These are phyloP conservation scores for Drosophila bunnanda DNA, from an alignment of 2,888 invertebrate species.

Conservation along the genomic window DNA sequence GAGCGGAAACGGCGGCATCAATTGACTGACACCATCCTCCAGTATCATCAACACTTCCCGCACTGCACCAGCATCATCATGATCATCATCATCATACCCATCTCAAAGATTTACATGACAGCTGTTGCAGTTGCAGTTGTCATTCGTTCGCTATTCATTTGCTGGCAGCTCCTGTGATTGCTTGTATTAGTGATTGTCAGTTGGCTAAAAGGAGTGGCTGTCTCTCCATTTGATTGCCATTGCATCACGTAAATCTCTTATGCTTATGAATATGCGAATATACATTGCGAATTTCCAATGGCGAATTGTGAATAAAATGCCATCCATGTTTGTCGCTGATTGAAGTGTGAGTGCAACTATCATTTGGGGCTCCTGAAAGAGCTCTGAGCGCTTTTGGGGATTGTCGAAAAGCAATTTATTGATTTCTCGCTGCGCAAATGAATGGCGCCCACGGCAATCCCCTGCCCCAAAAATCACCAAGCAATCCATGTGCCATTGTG, in stretches of 20 bases:
- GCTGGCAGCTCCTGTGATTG: conserved; percentile 62
- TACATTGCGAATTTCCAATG: conserved; percentile 16
- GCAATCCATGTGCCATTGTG: conserved; percentile 21
- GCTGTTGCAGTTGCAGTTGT: conserved; percentile 61
- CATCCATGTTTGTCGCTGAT: conserved; percentile 66
- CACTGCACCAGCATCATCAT: conserved; percentile 15
- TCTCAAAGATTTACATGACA: conserved; percentile 62
- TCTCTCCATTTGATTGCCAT: conserved; percentile 61
- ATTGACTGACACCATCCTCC: conserved; percentile 67
- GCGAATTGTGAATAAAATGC: conserved; percentile 51
- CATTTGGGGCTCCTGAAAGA: neutral
- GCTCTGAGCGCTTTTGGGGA: conserved; percentile 31
- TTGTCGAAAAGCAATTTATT: conserved; percentile 62
- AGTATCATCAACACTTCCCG: conserved; percentile 19
- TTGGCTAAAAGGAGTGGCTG: conserved; percentile 30
- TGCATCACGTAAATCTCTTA: conserved; percentile 59
- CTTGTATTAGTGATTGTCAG: conserved; percentile 67
- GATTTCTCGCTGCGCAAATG: conserved; percentile 59
- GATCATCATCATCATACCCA: conserved; percentile 9
- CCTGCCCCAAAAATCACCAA: conserved; percentile 21
- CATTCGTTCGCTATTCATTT: conserved; percentile 69
- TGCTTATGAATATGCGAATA: conserved; percentile 72
- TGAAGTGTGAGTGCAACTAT: conserved; percentile 44
- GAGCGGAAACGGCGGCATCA: conserved; percentile 52
- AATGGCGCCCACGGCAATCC: conserved; percentile 30